Base-by-base conservation (phyloP, 2,797 vertebrate species). In the Lemur catta region DNA sequence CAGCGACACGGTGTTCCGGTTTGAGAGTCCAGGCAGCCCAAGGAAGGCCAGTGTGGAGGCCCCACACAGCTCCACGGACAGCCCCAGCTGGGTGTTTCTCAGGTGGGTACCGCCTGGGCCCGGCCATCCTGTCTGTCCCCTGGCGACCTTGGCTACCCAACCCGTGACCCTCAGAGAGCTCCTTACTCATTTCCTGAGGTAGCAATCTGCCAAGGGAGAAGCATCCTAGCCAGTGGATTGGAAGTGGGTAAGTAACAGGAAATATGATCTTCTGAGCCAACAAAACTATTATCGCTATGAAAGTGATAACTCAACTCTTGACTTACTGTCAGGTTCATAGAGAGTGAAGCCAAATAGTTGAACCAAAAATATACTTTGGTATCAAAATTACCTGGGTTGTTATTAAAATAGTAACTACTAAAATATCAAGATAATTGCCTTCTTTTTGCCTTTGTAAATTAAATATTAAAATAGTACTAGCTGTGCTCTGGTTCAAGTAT, bases 91-190 rank as follows among this genome's bases (percentile, higher is more conserved):
- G 0, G 97, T 98, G 84, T 98, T 98, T 96, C 20, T 98, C 93
- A 98, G 98, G 99, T 99, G 98, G 97, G 98, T 97, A 50, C 85
- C 35, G 4, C 46, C 30, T 1, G n/a, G 46, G n/a, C 17, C 79
- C 28, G 57, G 20, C 12, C 46, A 6, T 38, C 38, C 6, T 1
- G 1, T 17, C 30, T 17, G n/a, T 22, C 12, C 0, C 4, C 33
- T 0, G 8, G 11, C 0, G 12, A 28, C 82, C 79, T 41, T 5
- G 1, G 26, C 67, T 6, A 0, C 46, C 61, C 0, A 1, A 28
- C 14, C 13, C 18, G 33, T 57, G 65, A 14, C 65, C 30, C 30
- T 72, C 14, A 22, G 17, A 65, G 52, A 43, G 33, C 43, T 50
- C 41, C 15, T 38, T 43, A 7, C 18, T 89, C 38, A 6, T 26